Base-by-base conservation (phyloP, 2,113 vertebrate species). In the Dinomys branickii region DNA sequence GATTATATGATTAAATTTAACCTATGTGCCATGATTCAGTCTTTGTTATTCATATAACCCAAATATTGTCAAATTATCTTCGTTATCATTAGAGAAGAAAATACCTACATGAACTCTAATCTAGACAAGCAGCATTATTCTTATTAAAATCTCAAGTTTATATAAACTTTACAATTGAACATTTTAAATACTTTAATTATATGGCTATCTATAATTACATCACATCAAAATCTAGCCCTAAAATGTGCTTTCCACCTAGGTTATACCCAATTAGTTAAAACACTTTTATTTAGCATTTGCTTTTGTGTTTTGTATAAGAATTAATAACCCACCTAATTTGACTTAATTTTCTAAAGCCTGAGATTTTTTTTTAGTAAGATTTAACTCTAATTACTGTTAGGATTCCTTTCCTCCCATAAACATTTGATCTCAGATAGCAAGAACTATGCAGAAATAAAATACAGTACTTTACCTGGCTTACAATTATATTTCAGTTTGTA, bases 281-380 rank as follows among this genome's bases (percentile, higher is more conserved):
- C 11, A 80, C 26, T 85, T 93, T 91, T 88, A 87, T 75, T 85
- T 89, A 94, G 87, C 81, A 90, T 93, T 94, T 94, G 30, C 50
- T 90, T 96, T 95, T 90, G 88, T 5, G 33, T 95, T 95, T 96
- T 88, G 41, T 14, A n/a, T 90, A 82, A 96, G 58, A 41, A 61
- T 92, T 95, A 90, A 96, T 61, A 92, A 95, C 54, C 33, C 5
- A 87, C 38, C 58, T 96, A 94, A 89, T 85, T 89, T 73, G 69
- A 92, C 92, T 96, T 94, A 92, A 94, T 93, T 90, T 96, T 97
- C 59, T 85, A 90, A 94, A 96, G 54, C 41, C 90, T 90, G 41
- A 85, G 93, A 77, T 89, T 30, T 28, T 94, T 90, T 41, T 38
- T 9, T 19, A 97, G 93, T 81, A 97, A 94, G 33, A 47, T 73